Evolutionary conservation across 1,140 invertebrate species (phyloP).

Genomic region (Drosophila cardini): DNA sequence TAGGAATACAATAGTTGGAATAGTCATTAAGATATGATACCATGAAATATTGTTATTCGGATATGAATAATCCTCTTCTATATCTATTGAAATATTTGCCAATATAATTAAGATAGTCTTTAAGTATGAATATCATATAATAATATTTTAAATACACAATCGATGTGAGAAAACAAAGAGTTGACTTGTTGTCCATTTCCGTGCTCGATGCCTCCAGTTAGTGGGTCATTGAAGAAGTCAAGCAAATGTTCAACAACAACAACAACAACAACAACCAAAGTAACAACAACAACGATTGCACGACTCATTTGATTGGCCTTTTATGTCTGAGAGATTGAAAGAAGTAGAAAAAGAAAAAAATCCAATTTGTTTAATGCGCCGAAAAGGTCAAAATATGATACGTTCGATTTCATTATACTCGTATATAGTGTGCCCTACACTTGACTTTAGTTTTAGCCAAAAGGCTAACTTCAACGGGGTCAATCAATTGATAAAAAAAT

Average conservation of each 20-base stretch:
- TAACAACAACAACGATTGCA: constrained; percentile 20
- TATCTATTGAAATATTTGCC: too few relatives aligned
- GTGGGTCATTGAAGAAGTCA: constrained; percentile 48
- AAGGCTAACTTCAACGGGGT: constrained; percentile 19
- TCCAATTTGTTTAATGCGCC: constrained; percentile 38
- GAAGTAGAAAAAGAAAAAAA: constrained; percentile 19
- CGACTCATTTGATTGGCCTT: constrained; percentile 47
- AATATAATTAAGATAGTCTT: too few relatives aligned
- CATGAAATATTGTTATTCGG: neutral
- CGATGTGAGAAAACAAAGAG: constrained; percentile 13
- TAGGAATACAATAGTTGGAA: neutral
- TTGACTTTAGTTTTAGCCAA: constrained; percentile 23
- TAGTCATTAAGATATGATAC: neutral
- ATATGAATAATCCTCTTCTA: too few relatives aligned
- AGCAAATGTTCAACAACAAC: constrained; percentile 10
- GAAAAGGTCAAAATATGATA: constrained; percentile 44
- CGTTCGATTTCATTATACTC: constrained; percentile 12
- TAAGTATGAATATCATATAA: constrained; percentile 16
- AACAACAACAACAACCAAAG: neutral
- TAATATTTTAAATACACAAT: constrained; percentile 21
- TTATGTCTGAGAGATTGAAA: constrained; percentile 32
- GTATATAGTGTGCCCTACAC: constrained; percentile 15
- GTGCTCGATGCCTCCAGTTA: constrained; percentile 23
- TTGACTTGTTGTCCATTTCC: constrained; percentile 18
- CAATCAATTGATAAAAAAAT: constrained; percentile 13